Conservation (phyloP, 2,113 vertebrate genomes). For the Panthera tigris region DNA sequence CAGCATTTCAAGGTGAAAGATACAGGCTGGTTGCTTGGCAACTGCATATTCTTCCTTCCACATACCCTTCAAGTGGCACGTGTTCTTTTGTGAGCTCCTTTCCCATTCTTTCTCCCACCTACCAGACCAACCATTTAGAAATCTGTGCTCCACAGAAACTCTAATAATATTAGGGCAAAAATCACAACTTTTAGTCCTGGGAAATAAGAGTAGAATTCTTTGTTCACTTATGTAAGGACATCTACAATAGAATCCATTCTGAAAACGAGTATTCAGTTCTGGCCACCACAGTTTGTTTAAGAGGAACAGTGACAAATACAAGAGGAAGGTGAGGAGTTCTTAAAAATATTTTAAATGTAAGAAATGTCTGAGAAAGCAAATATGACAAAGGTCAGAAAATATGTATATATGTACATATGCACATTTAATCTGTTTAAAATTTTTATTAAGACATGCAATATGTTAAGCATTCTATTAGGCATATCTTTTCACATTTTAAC, state of each 20-base stretch:
- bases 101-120: background rate
- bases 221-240: background rate
- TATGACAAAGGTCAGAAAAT: background rate
- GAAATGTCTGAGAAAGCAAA: background rate
- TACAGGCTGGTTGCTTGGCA: background rate
- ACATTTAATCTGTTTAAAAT: background rate
- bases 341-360: slow-evolving; percentile 9
- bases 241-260: background rate
- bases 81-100: background rate
- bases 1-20: background rate
- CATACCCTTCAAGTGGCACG: background rate
- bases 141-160: background rate
- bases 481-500: background rate
- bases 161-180: background rate
- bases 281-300: background rate
- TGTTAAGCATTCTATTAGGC: background rate
- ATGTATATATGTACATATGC: background rate
- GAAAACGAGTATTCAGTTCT: background rate
- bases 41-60: background rate
- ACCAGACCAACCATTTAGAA: background rate
- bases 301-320: background rate
- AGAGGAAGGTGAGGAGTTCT: background rate
- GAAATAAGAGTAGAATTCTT: background rate
- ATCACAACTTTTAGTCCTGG: background rate
- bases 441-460: background rate